Percentiles rank a stretch among this genome's conserved stretches.
Conservation (phyloP, 2,888 invertebrate species). For the Vanessa cardui region DNA sequence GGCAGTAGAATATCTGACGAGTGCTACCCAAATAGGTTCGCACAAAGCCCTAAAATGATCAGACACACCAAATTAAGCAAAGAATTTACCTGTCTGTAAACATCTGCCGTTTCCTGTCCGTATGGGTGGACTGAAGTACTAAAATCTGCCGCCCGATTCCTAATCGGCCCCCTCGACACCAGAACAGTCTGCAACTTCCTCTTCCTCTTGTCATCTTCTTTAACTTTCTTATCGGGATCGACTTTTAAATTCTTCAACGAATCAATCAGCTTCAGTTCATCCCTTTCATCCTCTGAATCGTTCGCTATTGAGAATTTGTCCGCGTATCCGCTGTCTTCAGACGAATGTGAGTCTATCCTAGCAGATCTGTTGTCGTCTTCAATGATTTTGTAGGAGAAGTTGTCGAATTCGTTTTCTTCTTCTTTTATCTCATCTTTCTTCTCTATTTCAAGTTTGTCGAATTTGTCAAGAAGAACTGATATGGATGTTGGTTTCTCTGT, state of each 20-base stretch:
- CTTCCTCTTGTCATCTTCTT: slow-evolving; percentile 49
- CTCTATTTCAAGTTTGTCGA: slow-evolving; percentile 50
- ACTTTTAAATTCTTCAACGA: slow-evolving; percentile 10
- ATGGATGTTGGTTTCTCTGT: slow-evolving; percentile 44
- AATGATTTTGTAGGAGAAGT: slow-evolving; percentile 58
- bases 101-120: neutral
- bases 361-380: slow-evolving; percentile 52
- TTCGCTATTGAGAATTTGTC: slow-evolving; percentile 46
- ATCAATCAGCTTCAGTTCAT: slow-evolving; percentile 45
- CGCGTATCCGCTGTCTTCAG: slow-evolving; percentile 68
- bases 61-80: neutral
- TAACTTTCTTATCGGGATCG: slow-evolving; percentile 44
- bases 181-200: slow-evolving; percentile 52
- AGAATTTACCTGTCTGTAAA: slow-evolving; percentile 40
- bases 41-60: too few relatives aligned
- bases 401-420: slow-evolving; percentile 55
- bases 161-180: slow-evolving; percentile 48
- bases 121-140: neutral
- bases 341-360: slow-evolving; percentile 63
- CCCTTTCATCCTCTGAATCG: slow-evolving; percentile 43
- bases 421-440: slow-evolving; percentile 38
- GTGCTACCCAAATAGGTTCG: too few relatives aligned
- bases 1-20: too few relatives aligned
- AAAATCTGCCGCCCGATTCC: neutral
- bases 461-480: slow-evolving; percentile 50